Evolutionary conservation across 2,888 invertebrate species (phyloP), one percentile per base, ranked within the genome.

Genomic region (Ceratothoa steindachneri): DNA sequence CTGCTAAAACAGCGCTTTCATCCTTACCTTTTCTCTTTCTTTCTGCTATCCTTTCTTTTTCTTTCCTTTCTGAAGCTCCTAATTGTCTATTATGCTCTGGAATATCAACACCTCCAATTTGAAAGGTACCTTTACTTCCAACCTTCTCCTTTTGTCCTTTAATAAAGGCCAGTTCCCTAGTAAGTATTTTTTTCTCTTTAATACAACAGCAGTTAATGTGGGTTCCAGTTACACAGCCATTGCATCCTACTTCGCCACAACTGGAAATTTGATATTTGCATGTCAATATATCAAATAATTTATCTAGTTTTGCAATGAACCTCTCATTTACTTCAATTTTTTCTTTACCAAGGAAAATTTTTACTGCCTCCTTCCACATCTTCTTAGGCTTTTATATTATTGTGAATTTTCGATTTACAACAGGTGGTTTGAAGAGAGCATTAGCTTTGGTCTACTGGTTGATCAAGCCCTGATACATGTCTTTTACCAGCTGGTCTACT

Each of bases 341-440:
- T 30, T 19, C 69, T 7, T 53, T 72, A 30, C 72, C 72, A 41
- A 69, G 30, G 30, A 68, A 69, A 41, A 69, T 3, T 24, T 69
- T 31, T 30, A 31, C 55, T 72, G 69, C 72, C 53, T 69, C 51
- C 29, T 69, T 53, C 27, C 64, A 70, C 12, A 70, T 4, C 2
- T 5, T 28, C 68, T 72, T 51, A 31, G 69, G 1, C 22, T 68
- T 72, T 4, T 19, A 15, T 22, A 51, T 27, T n/a, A 69, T 69
- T 12, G 52, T 72, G 29, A 69, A 15, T 31, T 73, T 55, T 22
- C 22, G 28, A 41, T 65, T 73, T 29, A 73, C 64, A n/a, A 73
- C 73, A 60, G 70, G 73, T 70, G 31, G 64, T 69, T 51, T 73
- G 73, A 73, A 70, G 30, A 73, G 73, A 64, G 41, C 70, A 64